phyloP scores from a whole-genome alignment of 2,888 invertebrate genomes.

The Ophion ellenae region DNA sequence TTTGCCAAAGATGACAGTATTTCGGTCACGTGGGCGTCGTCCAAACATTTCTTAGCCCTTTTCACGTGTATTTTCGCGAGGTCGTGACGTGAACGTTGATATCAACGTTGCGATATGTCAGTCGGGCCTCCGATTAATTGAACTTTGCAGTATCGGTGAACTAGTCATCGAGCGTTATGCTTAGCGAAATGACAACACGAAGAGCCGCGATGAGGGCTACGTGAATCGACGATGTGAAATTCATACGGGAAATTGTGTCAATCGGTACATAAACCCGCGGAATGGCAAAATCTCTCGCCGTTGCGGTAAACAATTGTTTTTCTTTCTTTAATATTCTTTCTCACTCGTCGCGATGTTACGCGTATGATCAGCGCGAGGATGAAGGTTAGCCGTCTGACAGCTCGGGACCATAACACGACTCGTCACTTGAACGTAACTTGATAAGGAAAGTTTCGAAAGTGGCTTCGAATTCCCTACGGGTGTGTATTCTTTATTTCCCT shows the following conservation, averaged over 20 bases:
- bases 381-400: constrained; percentile 58
- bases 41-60: neutral
- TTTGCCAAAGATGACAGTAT: neutral
- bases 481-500: constrained; percentile 22
- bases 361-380: constrained; percentile 16
- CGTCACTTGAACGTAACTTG: constrained; percentile 46
- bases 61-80: neutral
- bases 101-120: constrained; percentile 21
- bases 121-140: constrained; percentile 20
- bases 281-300: constrained; percentile 2
- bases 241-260: constrained; percentile 3
- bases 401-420: constrained; percentile 21
- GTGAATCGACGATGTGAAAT: neutral
- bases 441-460: constrained; percentile 27
- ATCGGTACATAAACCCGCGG: neutral
- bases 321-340: neutral
- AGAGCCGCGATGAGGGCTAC: neutral
- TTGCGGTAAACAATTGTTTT: neutral
- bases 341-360: neutral
- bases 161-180: constrained; percentile 37
- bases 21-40: constrained; percentile 25
- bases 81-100: neutral
- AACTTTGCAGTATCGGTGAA: constrained; percentile 15
- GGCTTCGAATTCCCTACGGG: constrained; percentile 44
- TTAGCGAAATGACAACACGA: constrained; percentile 31